Conservation (phyloP, 2,888 invertebrate genomes). For the Pollenia amentaria region DNA sequence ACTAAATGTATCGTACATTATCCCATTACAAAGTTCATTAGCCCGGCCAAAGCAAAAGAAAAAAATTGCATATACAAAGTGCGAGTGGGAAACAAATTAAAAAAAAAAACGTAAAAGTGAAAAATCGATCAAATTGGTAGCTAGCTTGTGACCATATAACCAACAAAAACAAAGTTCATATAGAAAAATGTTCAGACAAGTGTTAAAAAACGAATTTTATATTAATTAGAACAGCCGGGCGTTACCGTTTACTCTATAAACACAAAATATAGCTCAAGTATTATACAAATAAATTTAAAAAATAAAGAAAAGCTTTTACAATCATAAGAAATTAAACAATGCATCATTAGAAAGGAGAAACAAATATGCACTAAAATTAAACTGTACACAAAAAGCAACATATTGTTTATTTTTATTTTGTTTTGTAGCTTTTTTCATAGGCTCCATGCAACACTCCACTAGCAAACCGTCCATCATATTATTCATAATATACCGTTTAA, state of each 20-base stretch:
- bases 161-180: slow-evolving; percentile 31
- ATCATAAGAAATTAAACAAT: slow-evolving; percentile 10
- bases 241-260: background rate
- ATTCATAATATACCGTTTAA: slow-evolving; percentile 33
- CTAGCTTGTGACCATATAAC: slow-evolving; percentile 48
- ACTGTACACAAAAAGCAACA: slow-evolving; percentile 24
- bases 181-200: slow-evolving; percentile 18
- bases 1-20: background rate
- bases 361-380: slow-evolving; percentile 27
- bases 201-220: slow-evolving; percentile 12
- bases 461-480: slow-evolving; percentile 19
- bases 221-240: slow-evolving; percentile 18
- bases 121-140: slow-evolving; percentile 62
- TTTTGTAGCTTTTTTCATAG: slow-evolving; percentile 46
- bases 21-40: slow-evolving; percentile 38
- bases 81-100: slow-evolving; percentile 32
- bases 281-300: background rate
- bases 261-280: slow-evolving; percentile 11
- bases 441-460: slow-evolving; percentile 20
- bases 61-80: slow-evolving; percentile 29
- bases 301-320: background rate
- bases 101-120: slow-evolving; percentile 40
- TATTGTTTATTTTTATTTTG: slow-evolving; percentile 15
- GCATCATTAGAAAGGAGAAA: slow-evolving; percentile 28
- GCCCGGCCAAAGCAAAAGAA: slow-evolving; percentile 53